Evolutionary conservation across 2,888 invertebrate species (phyloP).

Genomic region (Altica lythri): DNA sequence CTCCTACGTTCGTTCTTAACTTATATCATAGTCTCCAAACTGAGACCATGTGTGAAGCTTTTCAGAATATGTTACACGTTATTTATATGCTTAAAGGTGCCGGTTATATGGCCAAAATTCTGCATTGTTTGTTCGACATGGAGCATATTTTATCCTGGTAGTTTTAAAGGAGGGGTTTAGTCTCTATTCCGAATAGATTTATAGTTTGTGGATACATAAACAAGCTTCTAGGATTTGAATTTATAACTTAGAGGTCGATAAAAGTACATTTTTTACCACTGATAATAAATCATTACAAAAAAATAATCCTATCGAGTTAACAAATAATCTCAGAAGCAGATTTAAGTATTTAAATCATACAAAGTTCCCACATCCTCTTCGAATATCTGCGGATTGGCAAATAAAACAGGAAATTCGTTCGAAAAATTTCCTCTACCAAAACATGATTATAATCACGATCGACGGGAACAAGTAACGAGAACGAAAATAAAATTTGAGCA

Average conservation of each 20-base stretch:
- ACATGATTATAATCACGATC: slow-evolving; percentile 4
- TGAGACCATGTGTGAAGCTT: slow-evolving; percentile 27
- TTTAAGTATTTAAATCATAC: no score
- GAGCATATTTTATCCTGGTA: slow-evolving; percentile 9
- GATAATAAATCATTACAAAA: no score
- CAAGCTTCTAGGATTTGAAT: no score
- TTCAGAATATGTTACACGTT: slow-evolving; percentile 29
- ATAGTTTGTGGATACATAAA: no score
- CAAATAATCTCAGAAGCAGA: no score
- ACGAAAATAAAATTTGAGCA: slow-evolving; percentile 6
- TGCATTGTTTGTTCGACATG: slow-evolving; percentile 18
- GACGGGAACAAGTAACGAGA: slow-evolving; percentile 7
- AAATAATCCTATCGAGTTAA: no score
- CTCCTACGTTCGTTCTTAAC: slow-evolving; percentile 34
- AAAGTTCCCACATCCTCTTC: no score
- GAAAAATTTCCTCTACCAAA: slow-evolving; percentile 4
- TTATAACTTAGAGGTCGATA: no score
- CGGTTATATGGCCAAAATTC: slow-evolving; percentile 23
- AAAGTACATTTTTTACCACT: no score
- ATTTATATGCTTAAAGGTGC: slow-evolving; percentile 26
- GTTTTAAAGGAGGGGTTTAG: not conserved
- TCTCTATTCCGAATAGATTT: no score
- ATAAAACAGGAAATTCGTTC: slow-evolving; percentile 4
- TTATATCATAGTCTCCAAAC: slow-evolving; percentile 34
- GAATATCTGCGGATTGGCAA: no score